Evolutionary conservation across 2,797 vertebrate species (phyloP), one percentile per base, ranked within the genome.

Genomic region (Aeoliscus strigatus): DNA sequence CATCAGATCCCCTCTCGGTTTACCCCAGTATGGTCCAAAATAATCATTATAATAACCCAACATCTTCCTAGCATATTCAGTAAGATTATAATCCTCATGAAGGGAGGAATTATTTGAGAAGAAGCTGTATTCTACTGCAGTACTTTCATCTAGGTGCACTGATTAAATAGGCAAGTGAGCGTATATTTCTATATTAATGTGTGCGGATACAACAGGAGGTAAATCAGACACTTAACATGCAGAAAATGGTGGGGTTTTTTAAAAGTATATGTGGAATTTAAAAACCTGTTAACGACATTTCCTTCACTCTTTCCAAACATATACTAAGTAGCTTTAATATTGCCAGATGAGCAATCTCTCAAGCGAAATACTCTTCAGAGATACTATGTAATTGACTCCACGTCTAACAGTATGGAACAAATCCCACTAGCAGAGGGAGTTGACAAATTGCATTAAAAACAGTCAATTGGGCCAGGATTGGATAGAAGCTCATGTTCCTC

Each of bases 371-470:
- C 83, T 88, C 85, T 85, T 86, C 75, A 71, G 84, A 88, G 83
- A 88, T 88, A 82, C 79, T 77, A 74, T 87, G 88, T 90, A 90
- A 90, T 89, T 90, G 87, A 90, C 86, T 89, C 86, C 83, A 84
- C 86, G 85, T 90, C 85, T 89, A 90, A 90, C 86, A 87, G 86
- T 87, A 90, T 86, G 88, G 89, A 90, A 90, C 88, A 89, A 90
- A 90, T 90, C 87, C 87, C 86, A 85, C 83, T 82, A 84, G 87
- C 84, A 77, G 77, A 87, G 83, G 87, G 82, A 89, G 83, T 86
- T 83, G 80, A 86, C 86, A 88, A 90, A 90, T 90, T 90, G 87
- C 88, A 88, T 89, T 89, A 87, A 89, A 90, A 88, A 87, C 79
- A 87, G 79, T 88, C 84, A 90, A 86, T 87, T 86, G 84, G 86